phyloP scores from a whole-genome alignment of 2,113 vertebrate genomes.

The Aplodontia rufa region DNA sequence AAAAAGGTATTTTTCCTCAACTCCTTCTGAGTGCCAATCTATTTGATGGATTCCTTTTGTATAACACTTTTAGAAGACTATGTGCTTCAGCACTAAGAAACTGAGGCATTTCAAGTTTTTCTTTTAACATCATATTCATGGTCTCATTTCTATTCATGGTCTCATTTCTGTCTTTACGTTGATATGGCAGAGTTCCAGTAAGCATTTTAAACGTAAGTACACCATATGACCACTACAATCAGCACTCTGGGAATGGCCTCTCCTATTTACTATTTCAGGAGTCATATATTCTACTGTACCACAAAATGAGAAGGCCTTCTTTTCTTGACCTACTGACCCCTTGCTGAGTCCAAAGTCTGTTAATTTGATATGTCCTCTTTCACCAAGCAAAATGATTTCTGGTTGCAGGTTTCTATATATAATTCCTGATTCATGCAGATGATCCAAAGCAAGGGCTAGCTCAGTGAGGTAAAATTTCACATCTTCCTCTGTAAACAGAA shows the following conservation, averaged over 20 bases:
- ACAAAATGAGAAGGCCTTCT: constrained; percentile 99
- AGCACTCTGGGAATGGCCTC: constrained; percentile 98
- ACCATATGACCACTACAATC: constrained; percentile 99
- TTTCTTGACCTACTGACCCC: constrained; percentile 98
- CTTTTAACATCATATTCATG: constrained; percentile 99
- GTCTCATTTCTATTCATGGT: constrained; percentile 99
- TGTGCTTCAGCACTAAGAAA: constrained; percentile 98
- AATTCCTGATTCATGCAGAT: too few relatives aligned
- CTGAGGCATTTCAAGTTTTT: constrained; percentile 98
- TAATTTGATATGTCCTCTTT: constrained; percentile 99
- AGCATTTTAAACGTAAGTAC: constrained; percentile 99
- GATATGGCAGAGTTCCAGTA: constrained; percentile 96
- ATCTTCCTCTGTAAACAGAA: too few relatives aligned
- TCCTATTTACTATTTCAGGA: constrained; percentile 98
- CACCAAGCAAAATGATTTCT: constrained; percentile 99
- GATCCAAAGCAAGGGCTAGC: too few relatives aligned
- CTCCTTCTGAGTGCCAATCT: constrained; percentile 93
- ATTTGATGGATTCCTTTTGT: constrained; percentile 97
- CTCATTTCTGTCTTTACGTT: constrained; percentile 98
- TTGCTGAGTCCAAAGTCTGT: constrained; percentile 99
- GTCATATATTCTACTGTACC: constrained; percentile 99
- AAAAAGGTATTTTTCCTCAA: constrained; percentile 97
- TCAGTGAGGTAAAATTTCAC: too few relatives aligned
- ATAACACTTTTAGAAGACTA: constrained; percentile 96
- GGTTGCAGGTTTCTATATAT: too few relatives aligned